Base-by-base conservation (phyloP, 2,113 vertebrate genomes). In the Neogobius melanostomus region DNA sequence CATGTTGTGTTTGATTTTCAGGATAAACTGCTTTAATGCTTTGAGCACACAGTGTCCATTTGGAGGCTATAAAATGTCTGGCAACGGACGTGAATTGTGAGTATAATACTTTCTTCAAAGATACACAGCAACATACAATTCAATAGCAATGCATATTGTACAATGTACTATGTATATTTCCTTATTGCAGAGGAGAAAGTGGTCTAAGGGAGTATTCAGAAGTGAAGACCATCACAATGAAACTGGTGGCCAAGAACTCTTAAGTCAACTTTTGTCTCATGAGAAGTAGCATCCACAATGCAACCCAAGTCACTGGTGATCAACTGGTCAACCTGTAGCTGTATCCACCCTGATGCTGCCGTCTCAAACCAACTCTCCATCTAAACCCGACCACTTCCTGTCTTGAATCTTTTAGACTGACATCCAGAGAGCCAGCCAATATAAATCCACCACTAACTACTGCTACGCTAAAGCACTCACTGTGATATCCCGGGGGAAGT, bases 1-100 rank as follows among this genome's bases (percentile, higher is more conserved):
- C 63, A 79, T 83, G 84, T 83, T 87, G 85, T 90, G 82, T 91
- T 76, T 92, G 71, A 87, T 84, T 82, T 74, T 63, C 83, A 99
- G 98, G 98, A 95, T 99, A 92, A 99, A 99, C 88, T 99, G 98
- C 89, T 99, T 97, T 93, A 99, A 99, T 56, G 98, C 98, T 76
- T 92, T 99, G 91, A 98, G 96, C 89, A 95, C 94, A 83, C 98
- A 99, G 88, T 98, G 97, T 92, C 98, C 98, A 75, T 99, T 99
- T 84, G 98, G 98, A 88, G 98, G 98, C 87, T 99, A 96, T 93
- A 99, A 99, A 92, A 98, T 99, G 98, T 99, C 98, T 87, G 98
- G 98, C 90, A 99, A 98, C 36, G 98, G 98, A 28, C 95, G 98
- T 92, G 98, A 99, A 95, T 95, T 99, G 98, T 99, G 93, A 98